phyloP scores from a whole-genome alignment of 2,113 vertebrate genomes.

The Istiophorus platypterus region DNA sequence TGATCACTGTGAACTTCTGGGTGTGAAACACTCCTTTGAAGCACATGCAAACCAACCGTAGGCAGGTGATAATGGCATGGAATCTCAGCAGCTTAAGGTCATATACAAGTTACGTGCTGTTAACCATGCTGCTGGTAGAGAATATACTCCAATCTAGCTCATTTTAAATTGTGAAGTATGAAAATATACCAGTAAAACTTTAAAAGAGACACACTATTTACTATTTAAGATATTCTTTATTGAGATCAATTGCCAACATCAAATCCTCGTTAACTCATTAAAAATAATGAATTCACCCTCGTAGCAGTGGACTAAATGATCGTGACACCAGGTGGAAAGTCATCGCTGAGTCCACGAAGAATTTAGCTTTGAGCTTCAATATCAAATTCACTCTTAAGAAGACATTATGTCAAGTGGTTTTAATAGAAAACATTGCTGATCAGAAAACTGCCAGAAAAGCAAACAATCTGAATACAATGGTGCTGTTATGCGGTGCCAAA shows the following conservation, averaged over 20 bases:
- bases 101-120: constrained; percentile 20
- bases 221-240: neutral
- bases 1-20: constrained; percentile 34
- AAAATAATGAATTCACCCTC: neutral
- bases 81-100: constrained; percentile 57
- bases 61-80: constrained; percentile 70
- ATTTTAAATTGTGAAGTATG: neutral
- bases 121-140: constrained; percentile 3
- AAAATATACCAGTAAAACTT: neutral
- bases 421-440: constrained; percentile 15
- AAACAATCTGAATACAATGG: constrained; percentile 14
- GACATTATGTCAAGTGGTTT: neutral
- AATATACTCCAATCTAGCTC: neutral
- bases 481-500: constrained; percentile 19
- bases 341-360: neutral
- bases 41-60: constrained; percentile 35
- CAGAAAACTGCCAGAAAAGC: constrained; percentile 10
- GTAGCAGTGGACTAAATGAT: neutral
- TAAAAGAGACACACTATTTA: neutral
- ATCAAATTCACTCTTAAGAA: neutral
- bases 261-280: neutral
- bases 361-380: neutral
- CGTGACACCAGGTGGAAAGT: neutral
- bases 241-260: neutral
- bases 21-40: constrained; percentile 56